Conservation (phyloP, 2,113 vertebrate genomes). For the Coracopsis vasa region DNA sequence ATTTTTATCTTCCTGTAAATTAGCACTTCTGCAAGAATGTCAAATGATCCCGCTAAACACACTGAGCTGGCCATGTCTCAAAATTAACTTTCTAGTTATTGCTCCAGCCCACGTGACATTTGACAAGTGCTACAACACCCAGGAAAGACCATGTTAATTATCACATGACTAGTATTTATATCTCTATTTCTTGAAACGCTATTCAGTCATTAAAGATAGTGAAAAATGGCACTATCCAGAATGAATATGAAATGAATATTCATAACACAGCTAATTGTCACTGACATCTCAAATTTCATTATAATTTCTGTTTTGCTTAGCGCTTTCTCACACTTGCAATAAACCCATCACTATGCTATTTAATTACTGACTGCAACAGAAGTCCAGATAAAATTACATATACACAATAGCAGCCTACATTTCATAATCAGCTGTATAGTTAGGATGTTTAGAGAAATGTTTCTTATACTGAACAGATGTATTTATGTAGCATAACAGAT, state of each 20-base stretch:
- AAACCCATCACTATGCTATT: background rate
- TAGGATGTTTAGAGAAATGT: background rate
- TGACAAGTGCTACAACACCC: conserved; percentile 29
- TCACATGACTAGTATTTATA: conserved; percentile 54
- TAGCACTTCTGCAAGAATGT: conserved; percentile 19
- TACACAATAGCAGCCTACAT: background rate
- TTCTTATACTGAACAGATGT: background rate
- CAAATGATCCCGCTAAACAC: conserved; percentile 21
- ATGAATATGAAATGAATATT: conserved; percentile 56
- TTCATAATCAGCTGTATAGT: background rate
- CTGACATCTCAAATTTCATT: conserved; percentile 61
- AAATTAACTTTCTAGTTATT: conserved; percentile 51
- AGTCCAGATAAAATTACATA: conserved; percentile 6
- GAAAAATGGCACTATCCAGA: conserved; percentile 37
- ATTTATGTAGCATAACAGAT: background rate
- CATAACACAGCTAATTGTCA: conserved; percentile 57
- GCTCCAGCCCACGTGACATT: conserved; percentile 5
- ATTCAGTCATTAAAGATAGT: conserved; percentile 46
- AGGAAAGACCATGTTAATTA: conserved; percentile 40
- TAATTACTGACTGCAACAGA: background rate
- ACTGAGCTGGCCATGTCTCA: background rate
- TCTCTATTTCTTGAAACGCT: conserved; percentile 40
- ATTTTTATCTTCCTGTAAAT: conserved; percentile 51
- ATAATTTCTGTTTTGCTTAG: conserved; percentile 64
- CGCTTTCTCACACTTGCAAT: conserved; percentile 22